These are phyloP conservation scores for Labeo catla DNA, from an alignment of 2,113 vertebrate genomes.

Conservation along the genomic window DNA sequence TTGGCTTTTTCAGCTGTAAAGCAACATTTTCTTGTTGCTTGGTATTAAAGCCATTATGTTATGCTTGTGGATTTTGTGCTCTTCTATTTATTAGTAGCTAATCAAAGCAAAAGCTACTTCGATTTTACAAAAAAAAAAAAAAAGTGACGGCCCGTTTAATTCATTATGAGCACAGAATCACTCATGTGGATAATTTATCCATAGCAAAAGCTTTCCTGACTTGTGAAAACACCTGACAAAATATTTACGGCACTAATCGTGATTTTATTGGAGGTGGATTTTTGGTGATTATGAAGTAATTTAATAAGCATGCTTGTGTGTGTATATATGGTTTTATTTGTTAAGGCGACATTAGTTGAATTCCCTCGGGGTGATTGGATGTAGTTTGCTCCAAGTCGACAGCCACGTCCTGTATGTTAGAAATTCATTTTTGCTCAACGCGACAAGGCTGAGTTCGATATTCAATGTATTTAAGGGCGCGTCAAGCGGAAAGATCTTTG, in stretches of 20 bases:
- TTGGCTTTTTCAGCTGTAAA: background rate
- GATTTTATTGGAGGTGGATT: conserved; percentile 25
- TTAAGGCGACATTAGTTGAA: conserved; percentile 92
- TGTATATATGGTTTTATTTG: background rate
- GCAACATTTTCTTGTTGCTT: background rate
- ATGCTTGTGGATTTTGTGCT: background rate
- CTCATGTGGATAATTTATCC: conserved; percentile 7
- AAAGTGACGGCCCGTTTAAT: background rate
- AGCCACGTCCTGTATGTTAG: conserved; percentile 99
- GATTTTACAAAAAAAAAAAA: background rate
- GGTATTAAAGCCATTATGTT: background rate
- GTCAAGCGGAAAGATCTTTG: conserved; percentile 75
- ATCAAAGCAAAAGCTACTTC: conserved; percentile 24
- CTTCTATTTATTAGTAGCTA: background rate
- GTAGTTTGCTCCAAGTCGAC: conserved; percentile 97
- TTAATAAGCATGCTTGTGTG: conserved; percentile 9
- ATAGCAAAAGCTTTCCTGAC: conserved; percentile 18
- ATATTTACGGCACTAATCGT: conserved; percentile 22
- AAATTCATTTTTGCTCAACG: conserved; percentile 96
- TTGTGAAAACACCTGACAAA: conserved; percentile 32
- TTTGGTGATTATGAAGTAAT: conserved; percentile 4
- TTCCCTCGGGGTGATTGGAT: conserved; percentile 98
- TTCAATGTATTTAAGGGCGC: conserved; percentile 97
- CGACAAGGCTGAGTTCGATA: conserved; percentile 98
- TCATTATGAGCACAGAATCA: conserved; percentile 10